Evolutionary conservation across 35 echinoderm and acorn worm genomes (phyloP).

Genomic region (Ophiothrix spiculata): DNA sequence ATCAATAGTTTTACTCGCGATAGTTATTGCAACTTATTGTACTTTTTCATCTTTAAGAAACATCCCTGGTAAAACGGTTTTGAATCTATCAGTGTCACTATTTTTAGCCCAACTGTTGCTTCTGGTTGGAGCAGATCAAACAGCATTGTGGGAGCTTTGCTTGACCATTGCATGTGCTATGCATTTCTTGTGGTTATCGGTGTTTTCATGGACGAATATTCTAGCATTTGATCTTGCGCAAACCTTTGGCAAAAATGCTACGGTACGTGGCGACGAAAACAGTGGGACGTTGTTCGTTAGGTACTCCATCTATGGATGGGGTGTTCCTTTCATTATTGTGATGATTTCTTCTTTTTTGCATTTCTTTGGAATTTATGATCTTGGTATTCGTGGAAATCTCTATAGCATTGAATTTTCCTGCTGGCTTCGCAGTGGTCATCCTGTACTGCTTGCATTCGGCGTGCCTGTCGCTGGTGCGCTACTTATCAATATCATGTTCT

Average conservation of each 20-base stretch:
- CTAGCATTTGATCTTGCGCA: conserved; percentile 18
- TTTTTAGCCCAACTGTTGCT: conserved; percentile 18
- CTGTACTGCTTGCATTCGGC: neutral
- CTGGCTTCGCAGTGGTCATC: neutral
- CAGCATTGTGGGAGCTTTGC: neutral
- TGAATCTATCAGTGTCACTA: conserved; percentile 16
- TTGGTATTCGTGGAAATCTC: neutral
- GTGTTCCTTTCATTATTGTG: neutral
- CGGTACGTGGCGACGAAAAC: neutral
- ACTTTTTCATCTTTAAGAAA: conserved; percentile 23
- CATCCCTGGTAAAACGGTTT: conserved; percentile 9
- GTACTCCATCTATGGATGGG: neutral
- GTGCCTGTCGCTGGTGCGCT: neutral
- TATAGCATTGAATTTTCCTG: neutral
- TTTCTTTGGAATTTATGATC: neutral
- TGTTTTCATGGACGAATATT: conserved; percentile 26
- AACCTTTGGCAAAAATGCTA: neutral
- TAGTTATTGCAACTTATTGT: conserved; percentile 19
- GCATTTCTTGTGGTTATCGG: conserved; percentile 18
- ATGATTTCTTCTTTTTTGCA: neutral
- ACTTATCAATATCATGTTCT: neutral
- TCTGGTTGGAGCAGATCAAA: conserved; percentile 1
- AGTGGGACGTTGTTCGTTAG: neutral
- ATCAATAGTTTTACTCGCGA: neutral
- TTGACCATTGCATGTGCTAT: neutral